A percentile compares a stretch with the other conserved stretches of the same genome.
Evolutionary conservation across 2,113 vertebrate species (phyloP).

Genomic region (Polypterus senegalus): DNA sequence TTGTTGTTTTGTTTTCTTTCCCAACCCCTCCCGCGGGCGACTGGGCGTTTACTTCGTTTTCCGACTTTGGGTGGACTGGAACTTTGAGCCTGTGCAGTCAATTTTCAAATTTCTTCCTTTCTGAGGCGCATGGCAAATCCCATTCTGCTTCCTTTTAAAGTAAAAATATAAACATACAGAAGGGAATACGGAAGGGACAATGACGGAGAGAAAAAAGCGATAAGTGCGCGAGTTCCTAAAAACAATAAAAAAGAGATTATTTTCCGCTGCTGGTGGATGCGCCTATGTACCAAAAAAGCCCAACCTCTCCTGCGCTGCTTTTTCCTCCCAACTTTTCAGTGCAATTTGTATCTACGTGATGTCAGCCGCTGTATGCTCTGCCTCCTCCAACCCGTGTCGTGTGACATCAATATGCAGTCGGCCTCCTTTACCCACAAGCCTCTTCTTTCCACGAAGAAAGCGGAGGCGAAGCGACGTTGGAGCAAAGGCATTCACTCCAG

Average conservation of each 20-base stretch:
- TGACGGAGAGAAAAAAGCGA: no score
- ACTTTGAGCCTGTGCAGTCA: constrained; percentile 18
- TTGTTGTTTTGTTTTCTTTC: no score
- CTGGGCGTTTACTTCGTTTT: constrained; percentile 54
- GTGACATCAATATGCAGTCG: constrained; percentile 26
- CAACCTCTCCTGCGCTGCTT: neutral
- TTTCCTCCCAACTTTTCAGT: constrained; percentile 1
- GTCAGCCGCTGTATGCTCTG: constrained; percentile 10
- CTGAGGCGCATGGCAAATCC: constrained; percentile 1
- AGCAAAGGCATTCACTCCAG: no score
- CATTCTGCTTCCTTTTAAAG: constrained; percentile 21
- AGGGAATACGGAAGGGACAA: no score
- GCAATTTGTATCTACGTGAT: constrained; percentile 16
- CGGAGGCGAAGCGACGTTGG: no score
- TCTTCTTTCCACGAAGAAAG: constrained; percentile 6
- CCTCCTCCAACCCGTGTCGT: constrained; percentile 20
- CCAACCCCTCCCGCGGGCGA: constrained; percentile 22
- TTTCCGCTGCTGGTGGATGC: neutral
- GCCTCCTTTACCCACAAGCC: constrained; percentile 49
- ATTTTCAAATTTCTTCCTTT: constrained; percentile 19
- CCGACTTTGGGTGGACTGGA: constrained; percentile 23
- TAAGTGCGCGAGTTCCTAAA: no score
- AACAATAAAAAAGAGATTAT: no score
- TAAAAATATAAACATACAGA: no score
- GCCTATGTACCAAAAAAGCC: neutral